phyloP scores from a whole-genome alignment of 2,888 invertebrate species.

The Eristalinus aeneus region DNA sequence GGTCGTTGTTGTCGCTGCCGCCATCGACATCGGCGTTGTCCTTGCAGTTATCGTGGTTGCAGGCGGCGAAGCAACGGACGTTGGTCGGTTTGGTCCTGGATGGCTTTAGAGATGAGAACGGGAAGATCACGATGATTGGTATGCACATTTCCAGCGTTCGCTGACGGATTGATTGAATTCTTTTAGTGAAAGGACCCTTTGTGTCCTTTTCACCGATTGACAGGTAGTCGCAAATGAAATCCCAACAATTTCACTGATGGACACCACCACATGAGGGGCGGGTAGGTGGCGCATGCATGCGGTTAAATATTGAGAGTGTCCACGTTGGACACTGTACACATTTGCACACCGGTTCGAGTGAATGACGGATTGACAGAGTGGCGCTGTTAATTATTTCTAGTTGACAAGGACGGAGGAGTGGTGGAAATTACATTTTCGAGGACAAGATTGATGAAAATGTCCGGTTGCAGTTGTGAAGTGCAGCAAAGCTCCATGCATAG shows the following conservation, averaged over 20 bases:
- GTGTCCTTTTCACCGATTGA: constrained; percentile 67
- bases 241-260: constrained; percentile 63
- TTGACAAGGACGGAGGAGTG: constrained; percentile 31
- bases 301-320: constrained; percentile 66
- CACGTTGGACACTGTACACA: background rate
- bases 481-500: constrained; percentile 19
- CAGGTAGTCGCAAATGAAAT: constrained; percentile 68
- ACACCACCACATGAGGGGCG: background rate
- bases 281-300: constrained; percentile 37
- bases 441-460: constrained; percentile 42
- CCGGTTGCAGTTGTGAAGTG: constrained; percentile 56
- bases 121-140: constrained; percentile 68
- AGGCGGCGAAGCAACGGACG: background rate
- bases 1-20: background rate
- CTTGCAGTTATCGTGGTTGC: background rate
- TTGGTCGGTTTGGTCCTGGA: background rate
- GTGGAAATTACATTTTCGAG: constrained; percentile 63
- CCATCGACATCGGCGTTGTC: background rate
- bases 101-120: constrained; percentile 8
- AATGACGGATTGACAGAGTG: constrained; percentile 34
- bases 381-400: constrained; percentile 69
- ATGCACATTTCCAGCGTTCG: constrained; percentile 67
- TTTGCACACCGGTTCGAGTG: background rate
- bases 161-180: constrained; percentile 71
- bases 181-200: constrained; percentile 66